Evolutionary conservation across 2,113 vertebrate genomes (phyloP).

Genomic region (Piaya cayana): DNA sequence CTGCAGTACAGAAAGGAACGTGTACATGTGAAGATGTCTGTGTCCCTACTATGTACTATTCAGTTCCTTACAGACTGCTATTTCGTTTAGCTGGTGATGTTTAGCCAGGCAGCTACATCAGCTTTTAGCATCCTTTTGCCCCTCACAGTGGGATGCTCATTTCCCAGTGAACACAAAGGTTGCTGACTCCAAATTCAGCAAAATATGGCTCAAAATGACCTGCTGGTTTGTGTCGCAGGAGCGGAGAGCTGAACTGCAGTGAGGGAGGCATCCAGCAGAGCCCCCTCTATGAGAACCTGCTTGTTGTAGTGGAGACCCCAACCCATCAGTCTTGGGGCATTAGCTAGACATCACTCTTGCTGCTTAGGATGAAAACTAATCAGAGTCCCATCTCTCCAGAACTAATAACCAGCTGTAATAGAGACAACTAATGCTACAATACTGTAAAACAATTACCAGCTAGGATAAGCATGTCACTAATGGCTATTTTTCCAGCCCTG

Average conservation of each 20-base stretch:
- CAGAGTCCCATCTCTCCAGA: neutral
- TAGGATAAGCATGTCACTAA: neutral
- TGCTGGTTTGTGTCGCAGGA: neutral
- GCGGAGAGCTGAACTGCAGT: neutral
- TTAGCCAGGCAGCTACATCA: neutral
- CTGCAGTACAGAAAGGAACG: fast-evolving
- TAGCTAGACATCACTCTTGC: neutral
- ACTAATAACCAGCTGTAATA: neutral
- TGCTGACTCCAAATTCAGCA: neutral
- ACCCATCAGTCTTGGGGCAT: neutral
- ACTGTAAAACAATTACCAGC: neutral
- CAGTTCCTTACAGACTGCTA: neutral
- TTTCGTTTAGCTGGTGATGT: neutral
- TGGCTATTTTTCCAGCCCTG: neutral
- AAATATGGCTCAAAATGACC: neutral
- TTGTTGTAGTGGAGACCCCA: neutral
- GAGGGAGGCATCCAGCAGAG: neutral
- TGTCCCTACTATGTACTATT: neutral
- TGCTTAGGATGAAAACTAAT: neutral
- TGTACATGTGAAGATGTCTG: neutral
- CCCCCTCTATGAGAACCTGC: fast-evolving
- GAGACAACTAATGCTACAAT: neutral
- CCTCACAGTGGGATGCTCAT: neutral
- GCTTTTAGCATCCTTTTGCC: neutral
- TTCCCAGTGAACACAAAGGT: neutral